These are phyloP conservation scores for Catostomus latipinnis DNA, from an alignment of 2,797 vertebrate species.

Conservation along the genomic window DNA sequence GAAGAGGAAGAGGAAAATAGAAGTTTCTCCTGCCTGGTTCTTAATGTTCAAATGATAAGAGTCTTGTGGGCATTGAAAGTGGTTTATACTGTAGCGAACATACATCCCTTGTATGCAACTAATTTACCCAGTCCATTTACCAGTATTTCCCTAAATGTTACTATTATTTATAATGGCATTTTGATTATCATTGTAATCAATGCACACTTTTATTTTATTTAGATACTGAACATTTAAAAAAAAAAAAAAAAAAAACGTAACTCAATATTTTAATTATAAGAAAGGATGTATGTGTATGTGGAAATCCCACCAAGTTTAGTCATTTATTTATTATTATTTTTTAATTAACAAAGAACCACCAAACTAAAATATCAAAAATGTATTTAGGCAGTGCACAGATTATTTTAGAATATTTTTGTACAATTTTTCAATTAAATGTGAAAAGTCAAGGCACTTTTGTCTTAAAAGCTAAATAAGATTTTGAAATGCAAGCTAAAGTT, in stretches of 20 bases:
- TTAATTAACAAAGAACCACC: constrained; percentile 18
- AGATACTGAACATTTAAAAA: neutral
- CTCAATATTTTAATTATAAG: neutral
- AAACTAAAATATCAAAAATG: constrained; percentile 32
- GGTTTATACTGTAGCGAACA: constrained; percentile 12
- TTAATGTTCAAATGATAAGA: constrained; percentile 11
- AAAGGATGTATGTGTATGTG: neutral
- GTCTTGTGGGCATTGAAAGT: constrained; percentile 18
- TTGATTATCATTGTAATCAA: neutral
- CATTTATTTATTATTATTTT: constrained; percentile 9
- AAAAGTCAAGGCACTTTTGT: constrained; percentile 45
- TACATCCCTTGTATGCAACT: constrained; percentile 25
- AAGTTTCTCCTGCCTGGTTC: constrained; percentile 12
- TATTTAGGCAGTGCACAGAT: constrained; percentile 53
- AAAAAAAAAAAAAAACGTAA: neutral
- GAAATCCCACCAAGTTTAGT: constrained; percentile 4
- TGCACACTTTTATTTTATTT: constrained; percentile 25
- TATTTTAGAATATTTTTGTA: constrained; percentile 57
- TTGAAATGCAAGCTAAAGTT: constrained; percentile 1
- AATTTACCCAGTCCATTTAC: constrained; percentile 2
- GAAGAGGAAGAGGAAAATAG: neutral
- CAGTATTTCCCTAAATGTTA: neutral
- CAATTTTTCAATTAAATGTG: constrained; percentile 54
- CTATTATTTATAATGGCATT: constrained; percentile 15
- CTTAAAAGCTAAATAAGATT: constrained; percentile 25